These are phyloP conservation scores for Brachypalpus laphriformis DNA, from an alignment of 2,888 invertebrate genomes.

Conservation along the genomic window DNA sequence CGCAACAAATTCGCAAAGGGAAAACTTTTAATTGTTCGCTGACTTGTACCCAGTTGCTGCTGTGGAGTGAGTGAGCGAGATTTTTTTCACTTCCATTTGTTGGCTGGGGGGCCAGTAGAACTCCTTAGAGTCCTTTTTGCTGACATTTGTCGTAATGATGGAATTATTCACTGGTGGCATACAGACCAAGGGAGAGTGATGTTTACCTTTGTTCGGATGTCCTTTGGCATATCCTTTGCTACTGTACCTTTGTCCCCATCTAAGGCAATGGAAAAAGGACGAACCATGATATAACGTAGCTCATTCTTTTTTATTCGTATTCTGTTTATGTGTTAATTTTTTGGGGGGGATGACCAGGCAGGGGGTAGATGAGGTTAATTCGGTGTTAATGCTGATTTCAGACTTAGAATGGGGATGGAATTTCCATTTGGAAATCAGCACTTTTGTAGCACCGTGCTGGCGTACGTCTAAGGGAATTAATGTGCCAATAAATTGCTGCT, in stretches of 20 bases:
- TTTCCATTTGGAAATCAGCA: constrained; percentile 50
- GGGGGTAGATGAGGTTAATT: constrained; percentile 47
- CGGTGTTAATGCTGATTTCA: constrained; percentile 45
- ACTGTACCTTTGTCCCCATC: not conserved
- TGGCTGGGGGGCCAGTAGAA: not conserved
- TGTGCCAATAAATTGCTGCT: constrained; percentile 62
- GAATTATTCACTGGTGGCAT: constrained; percentile 60
- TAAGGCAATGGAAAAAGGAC: not conserved
- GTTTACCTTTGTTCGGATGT: constrained; percentile 51
- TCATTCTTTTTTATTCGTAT: not conserved
- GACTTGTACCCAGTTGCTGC: constrained; percentile 9
- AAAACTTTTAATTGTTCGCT: constrained; percentile 69
- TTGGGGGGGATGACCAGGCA: not conserved
- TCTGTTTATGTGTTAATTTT: constrained; percentile 43
- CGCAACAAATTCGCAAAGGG: constrained; percentile 53
- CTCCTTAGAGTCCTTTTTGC: constrained; percentile 48
- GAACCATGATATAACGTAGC: constrained; percentile 5
- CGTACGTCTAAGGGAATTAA: constrained; percentile 24
- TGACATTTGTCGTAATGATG: constrained; percentile 61
- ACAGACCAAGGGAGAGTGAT: constrained; percentile 10
- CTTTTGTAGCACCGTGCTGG: not conserved
- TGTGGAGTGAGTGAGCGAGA: not conserved
- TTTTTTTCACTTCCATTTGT: constrained; percentile 22
- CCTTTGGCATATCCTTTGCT: constrained; percentile 22
- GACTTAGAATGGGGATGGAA: not conserved